Conservation (phyloP, 2,888 invertebrate genomes). For the Therioaphis trifolii region DNA sequence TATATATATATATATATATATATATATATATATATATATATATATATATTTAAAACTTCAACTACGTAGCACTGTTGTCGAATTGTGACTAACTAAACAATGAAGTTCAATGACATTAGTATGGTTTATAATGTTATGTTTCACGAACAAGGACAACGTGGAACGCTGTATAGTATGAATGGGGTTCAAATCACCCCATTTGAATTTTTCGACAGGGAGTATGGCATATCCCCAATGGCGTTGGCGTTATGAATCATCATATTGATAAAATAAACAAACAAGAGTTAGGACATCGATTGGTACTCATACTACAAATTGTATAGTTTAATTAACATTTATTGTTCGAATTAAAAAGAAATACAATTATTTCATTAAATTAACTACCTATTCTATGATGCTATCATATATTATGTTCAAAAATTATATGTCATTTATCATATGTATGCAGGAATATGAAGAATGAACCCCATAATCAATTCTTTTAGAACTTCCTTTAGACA, state of each 20-base stretch:
- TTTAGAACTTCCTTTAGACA: too few relatives aligned
- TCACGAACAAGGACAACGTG: not conserved
- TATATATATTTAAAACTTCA: not conserved
- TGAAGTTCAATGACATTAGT: conserved; percentile 27
- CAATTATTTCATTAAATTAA: too few relatives aligned
- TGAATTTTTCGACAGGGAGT: conserved; percentile 8
- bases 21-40: too few relatives aligned
- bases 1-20: too few relatives aligned
- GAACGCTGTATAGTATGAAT: not conserved
- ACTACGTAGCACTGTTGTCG: not conserved
- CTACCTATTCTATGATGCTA: too few relatives aligned
- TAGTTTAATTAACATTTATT: not conserved
- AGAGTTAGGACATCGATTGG: not conserved
- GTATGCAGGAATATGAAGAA: too few relatives aligned
- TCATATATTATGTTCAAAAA: too few relatives aligned
- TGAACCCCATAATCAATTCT: too few relatives aligned
- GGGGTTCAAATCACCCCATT: conserved; percentile 29
- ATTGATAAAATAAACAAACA: not conserved
- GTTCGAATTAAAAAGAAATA: not conserved
- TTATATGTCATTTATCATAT: too few relatives aligned
- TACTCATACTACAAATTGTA: not conserved
- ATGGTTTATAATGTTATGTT: conserved; percentile 1
- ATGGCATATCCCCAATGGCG: not conserved
- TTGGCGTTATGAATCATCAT: conserved; percentile 8
- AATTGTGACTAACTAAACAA: not conserved